Conservation (phyloP, 1,140 invertebrate species). For the Meloidogyne hapla region DNA sequence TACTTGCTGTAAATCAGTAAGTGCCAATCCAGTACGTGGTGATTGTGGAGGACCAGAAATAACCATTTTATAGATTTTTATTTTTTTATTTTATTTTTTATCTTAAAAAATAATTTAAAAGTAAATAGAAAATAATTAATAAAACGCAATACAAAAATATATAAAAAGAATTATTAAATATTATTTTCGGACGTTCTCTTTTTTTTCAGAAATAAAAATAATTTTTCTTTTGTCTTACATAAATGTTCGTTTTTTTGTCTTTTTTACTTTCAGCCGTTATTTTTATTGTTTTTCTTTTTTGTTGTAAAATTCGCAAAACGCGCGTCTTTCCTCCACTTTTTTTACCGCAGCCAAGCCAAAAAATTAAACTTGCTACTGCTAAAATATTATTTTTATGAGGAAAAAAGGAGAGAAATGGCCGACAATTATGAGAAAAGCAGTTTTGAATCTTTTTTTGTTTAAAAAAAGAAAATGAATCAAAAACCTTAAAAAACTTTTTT, state of each 20-base stretch:
- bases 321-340: no score
- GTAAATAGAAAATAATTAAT: no score
- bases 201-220: no score
- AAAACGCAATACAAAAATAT: no score
- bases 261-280: background rate
- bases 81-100: background rate
- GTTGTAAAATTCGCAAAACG: background rate
- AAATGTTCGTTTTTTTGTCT: constrained; percentile 6
- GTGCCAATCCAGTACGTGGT: constrained; percentile 55
- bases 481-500: no score
- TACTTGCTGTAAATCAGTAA: constrained; percentile 48
- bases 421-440: background rate
- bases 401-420: background rate
- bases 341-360: background rate
- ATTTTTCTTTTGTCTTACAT: background rate
- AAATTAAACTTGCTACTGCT: background rate
- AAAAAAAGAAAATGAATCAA: background rate
- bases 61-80: constrained; percentile 21
- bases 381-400: no score
- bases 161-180: no score
- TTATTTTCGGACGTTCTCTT: background rate
- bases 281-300: background rate
- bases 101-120: no score
- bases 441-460: background rate
- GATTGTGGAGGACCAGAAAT: constrained; percentile 48